Percentiles rank a stretch among this genome's conserved stretches.
Conservation (phyloP, 2,797 vertebrate species). For the Hemibagrus guttatus region DNA sequence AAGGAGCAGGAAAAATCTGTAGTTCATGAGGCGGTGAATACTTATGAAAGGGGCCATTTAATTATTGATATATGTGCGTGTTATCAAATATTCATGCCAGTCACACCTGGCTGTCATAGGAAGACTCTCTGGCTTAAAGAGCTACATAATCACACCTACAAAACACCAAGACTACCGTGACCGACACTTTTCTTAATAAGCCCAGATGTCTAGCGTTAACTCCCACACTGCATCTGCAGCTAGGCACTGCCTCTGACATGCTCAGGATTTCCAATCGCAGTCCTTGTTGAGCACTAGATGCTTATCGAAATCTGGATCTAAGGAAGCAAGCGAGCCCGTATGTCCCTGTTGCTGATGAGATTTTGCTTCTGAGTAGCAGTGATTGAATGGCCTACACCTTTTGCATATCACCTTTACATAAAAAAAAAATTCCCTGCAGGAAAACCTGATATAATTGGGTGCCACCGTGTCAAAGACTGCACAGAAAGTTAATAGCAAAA, state of each 20-base stretch:
- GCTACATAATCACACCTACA: slow-evolving; percentile 52
- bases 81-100: slow-evolving; percentile 37
- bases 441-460: slow-evolving; percentile 39
- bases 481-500: slow-evolving; percentile 29
- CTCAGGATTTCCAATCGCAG: slow-evolving; percentile 34
- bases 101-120: slow-evolving; percentile 45
- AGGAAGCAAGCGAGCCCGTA: slow-evolving; percentile 18
- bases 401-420: slow-evolving; percentile 46
- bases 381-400: slow-evolving; percentile 33
- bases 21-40: not conserved
- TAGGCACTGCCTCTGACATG: slow-evolving; percentile 20
- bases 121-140: slow-evolving; percentile 39
- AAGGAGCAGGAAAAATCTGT: not conserved
- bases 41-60: slow-evolving; percentile 1
- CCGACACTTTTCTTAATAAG: slow-evolving; percentile 44
- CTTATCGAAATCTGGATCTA: slow-evolving; percentile 53
- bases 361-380: slow-evolving; percentile 36
- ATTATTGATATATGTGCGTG: slow-evolving; percentile 23
- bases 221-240: slow-evolving; percentile 36
- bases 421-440: slow-evolving; percentile 13
- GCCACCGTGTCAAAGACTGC: not conserved
- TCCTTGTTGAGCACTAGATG: slow-evolving; percentile 20
- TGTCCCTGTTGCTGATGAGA: slow-evolving; percentile 29
- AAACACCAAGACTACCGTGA: slow-evolving; percentile 30
- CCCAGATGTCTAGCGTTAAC: slow-evolving; percentile 44